Evolutionary conservation across 2,113 vertebrate genomes (phyloP).

Genomic region (Alouatta palliata): DNA sequence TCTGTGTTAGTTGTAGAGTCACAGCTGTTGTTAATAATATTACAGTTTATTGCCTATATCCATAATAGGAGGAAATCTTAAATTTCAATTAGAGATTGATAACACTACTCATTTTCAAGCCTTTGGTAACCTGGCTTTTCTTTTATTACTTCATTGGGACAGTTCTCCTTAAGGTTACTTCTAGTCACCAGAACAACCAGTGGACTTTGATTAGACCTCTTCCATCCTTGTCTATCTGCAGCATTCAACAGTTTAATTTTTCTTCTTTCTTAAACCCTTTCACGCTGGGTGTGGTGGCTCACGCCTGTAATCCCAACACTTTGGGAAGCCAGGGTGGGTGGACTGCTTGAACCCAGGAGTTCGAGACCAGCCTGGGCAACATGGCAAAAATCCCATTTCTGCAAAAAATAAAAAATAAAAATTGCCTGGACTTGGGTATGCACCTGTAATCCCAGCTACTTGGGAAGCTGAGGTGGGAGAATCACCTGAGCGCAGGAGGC

Average conservation of each 20-base stretch:
- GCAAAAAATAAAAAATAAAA: too few relatives aligned
- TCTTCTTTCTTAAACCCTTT: neutral
- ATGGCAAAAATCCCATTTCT: too few relatives aligned
- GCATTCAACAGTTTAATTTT: neutral
- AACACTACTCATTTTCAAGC: neutral
- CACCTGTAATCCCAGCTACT: too few relatives aligned
- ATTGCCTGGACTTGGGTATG: too few relatives aligned
- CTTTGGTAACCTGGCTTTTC: neutral
- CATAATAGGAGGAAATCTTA: slow-evolving; percentile 4
- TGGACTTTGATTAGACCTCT: neutral
- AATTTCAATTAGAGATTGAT: neutral
- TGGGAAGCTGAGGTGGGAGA: too few relatives aligned
- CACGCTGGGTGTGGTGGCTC: too few relatives aligned
- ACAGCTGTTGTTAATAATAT: neutral
- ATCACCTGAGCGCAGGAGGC: too few relatives aligned
- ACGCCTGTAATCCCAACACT: too few relatives aligned
- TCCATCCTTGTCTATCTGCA: neutral
- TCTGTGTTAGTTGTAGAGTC: neutral
- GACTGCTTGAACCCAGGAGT: too few relatives aligned
- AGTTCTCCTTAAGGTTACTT: neutral
- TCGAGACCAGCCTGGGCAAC: too few relatives aligned
- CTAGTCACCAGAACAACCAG: neutral
- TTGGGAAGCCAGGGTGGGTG: too few relatives aligned
- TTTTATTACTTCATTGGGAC: neutral
- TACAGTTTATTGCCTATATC: slow-evolving; percentile 15